Conservation (phyloP, 2,797 vertebrate genomes). For the Furcifer pardalis region DNA sequence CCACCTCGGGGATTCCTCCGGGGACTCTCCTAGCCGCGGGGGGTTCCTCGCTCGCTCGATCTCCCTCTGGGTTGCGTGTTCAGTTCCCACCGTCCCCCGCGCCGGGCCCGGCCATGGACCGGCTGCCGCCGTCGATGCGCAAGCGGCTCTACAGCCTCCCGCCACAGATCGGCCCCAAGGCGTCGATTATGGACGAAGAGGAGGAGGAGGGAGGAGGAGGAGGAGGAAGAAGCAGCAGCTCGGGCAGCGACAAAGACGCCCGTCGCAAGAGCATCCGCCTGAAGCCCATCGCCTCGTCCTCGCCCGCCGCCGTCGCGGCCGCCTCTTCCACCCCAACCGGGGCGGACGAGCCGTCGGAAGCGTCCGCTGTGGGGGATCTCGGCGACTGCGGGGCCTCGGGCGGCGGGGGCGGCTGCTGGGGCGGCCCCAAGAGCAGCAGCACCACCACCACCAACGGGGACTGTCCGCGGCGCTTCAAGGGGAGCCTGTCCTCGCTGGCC, state of each 20-base stretch:
- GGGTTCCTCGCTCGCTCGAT: neutral
- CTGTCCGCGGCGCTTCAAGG: slow-evolving; percentile 93
- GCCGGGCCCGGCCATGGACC: slow-evolving; percentile 85
- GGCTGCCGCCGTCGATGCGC: slow-evolving; percentile 97
- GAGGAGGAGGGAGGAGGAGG: slow-evolving; percentile 55
- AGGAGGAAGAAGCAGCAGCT: slow-evolving; percentile 71
- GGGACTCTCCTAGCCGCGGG: neutral
- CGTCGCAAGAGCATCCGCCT: slow-evolving; percentile 91
- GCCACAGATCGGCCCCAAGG: slow-evolving; percentile 93
- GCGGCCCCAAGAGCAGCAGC: slow-evolving; percentile 87
- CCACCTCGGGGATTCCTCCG: neutral
- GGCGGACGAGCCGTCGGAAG: slow-evolving; percentile 74
- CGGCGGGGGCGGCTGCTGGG: slow-evolving; percentile 49
- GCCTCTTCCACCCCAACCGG: slow-evolving; percentile 43
- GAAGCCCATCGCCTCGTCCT: slow-evolving; percentile 88
- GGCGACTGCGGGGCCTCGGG: no score
- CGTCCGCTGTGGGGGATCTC: no score
- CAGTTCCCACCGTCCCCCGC: slow-evolving; percentile 34
- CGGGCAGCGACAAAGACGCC: slow-evolving; percentile 85
- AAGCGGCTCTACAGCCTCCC: slow-evolving; percentile 99
- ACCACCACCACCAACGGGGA: slow-evolving; percentile 97
- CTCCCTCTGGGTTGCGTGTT: no score
- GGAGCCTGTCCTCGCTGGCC: slow-evolving; percentile 93
- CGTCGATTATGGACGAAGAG: slow-evolving; percentile 92
- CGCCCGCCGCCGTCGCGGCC: neutral